phyloP scores from a whole-genome alignment of 2,888 invertebrate species.

The Hemithea aestivaria region DNA sequence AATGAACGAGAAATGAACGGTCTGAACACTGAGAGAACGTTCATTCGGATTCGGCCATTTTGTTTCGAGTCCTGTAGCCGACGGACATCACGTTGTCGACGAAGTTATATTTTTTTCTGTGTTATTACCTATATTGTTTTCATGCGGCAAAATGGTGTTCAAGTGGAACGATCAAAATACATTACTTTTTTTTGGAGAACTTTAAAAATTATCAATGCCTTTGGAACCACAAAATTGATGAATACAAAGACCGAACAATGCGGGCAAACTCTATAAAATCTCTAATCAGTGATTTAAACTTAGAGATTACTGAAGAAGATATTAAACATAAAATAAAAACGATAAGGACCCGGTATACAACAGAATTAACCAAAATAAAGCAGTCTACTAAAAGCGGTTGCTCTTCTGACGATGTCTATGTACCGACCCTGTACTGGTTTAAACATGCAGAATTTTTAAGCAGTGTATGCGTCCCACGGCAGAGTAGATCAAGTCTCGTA shows the following conservation, averaged over 20 bases:
- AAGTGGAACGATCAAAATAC: slow-evolving; percentile 29
- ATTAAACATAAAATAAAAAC: slow-evolving; percentile 19
- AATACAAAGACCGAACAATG: slow-evolving; percentile 24
- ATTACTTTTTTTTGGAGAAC: slow-evolving; percentile 25
- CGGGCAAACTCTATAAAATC: slow-evolving; percentile 25
- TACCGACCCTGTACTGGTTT: slow-evolving; percentile 19
- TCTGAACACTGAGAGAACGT: too few species aligned
- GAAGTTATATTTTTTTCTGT: too few species aligned
- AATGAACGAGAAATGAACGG: too few species aligned
- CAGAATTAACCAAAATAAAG: slow-evolving; percentile 20
- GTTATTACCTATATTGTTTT: too few species aligned
- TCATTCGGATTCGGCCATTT: slow-evolving; percentile 25
- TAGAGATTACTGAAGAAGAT: slow-evolving; percentile 18
- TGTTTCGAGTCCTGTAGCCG: slow-evolving; percentile 17
- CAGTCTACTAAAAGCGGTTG: slow-evolving; percentile 19
- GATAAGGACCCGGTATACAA: slow-evolving; percentile 20
- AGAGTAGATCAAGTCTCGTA: slow-evolving; percentile 14
- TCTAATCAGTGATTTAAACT: slow-evolving; percentile 27
- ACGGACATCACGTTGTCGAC: too few species aligned
- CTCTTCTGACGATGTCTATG: slow-evolving; percentile 20
- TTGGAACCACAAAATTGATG: slow-evolving; percentile 26
- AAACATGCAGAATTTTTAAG: slow-evolving; percentile 22
- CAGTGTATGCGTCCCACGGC: slow-evolving; percentile 18
- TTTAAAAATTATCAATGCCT: slow-evolving; percentile 27
- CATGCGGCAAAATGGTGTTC: slow-evolving; percentile 26